phyloP scores from a whole-genome alignment of 2,888 invertebrate species.

The Geotrupes spiniger region DNA sequence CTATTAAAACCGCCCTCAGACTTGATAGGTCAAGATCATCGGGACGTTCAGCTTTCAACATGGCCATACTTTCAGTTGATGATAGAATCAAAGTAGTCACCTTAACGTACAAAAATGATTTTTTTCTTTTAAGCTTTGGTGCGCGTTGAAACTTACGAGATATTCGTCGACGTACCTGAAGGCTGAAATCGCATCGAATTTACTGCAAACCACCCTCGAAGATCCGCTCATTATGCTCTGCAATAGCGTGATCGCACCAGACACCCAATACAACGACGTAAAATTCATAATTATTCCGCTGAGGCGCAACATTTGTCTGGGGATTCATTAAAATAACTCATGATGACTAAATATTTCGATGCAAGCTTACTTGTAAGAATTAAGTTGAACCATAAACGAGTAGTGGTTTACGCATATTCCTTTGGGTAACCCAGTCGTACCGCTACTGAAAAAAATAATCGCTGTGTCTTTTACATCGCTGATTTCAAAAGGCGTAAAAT shows the following conservation, averaged over 20 bases:
- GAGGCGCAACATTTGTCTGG: not conserved
- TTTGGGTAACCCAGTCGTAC: conserved; percentile 33
- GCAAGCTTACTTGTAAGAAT: no score
- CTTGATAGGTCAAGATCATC: not conserved
- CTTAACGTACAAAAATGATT: no score
- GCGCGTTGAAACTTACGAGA: conserved; percentile 8
- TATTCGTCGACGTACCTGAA: conserved; percentile 13
- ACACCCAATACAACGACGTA: conserved; percentile 2
- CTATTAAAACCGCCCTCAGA: not conserved
- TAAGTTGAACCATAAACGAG: no score
- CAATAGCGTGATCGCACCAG: not conserved
- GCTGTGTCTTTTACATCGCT: conserved; percentile 23
- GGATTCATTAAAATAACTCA: not conserved
- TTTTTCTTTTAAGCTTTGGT: no score
- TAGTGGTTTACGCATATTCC: conserved; percentile 31
- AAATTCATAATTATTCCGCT: no score
- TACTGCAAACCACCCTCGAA: not conserved
- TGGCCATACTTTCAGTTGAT: conserved; percentile 7
- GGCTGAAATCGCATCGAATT: conserved; percentile 10
- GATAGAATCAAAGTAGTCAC: not conserved
- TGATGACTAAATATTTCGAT: not conserved
- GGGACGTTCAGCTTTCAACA: conserved; percentile 9
- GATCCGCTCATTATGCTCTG: not conserved
- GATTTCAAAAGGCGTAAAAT: conserved; percentile 23
- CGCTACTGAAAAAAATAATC: conserved; percentile 33